Base-by-base conservation (phyloP, 2,113 vertebrate species). In the Parus major region DNA sequence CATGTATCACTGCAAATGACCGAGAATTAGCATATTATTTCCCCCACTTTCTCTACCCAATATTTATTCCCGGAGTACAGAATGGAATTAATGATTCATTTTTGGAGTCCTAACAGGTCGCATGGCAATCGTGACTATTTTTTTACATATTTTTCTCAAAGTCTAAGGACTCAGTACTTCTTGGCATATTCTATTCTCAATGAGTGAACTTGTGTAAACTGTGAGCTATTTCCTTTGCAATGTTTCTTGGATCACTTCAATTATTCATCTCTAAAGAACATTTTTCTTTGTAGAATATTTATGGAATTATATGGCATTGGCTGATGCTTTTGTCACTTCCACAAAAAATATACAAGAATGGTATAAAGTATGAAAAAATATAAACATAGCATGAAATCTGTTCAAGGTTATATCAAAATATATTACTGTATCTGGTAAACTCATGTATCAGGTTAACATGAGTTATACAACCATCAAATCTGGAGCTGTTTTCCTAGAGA, bases 11-110 rank as follows among this genome's bases (percentile, higher is more conserved):
- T 47, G 6, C 16, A 73, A 16, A 73, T 39, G 8, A 7, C 46
- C 73, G 35, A 75, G 15, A 77, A 17, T 1, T 41, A 27, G 5
- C 2, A 35, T 25, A 39, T 4, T 5, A 35, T 23, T 47, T 1
- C 3, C 0, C 15, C 2, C 10, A 4, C 5, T 71, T 70, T 63
- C 13, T 28, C 20, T 35, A 20, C 0, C 4, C 49, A 28, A 7
- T 69, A 47, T 39, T 36, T 47, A 9, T 81, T 61, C 15, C 9
- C 7, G 31, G 21, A 50, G 4, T 46, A 36, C 17, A 42, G 29
- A 77, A 56, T 24, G 7, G 31, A 70, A n/a, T 39, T 4, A 41
- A 7, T 42, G 7, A 25, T 19, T 76, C 3, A 18, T 44, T 86
- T 59, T 35, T 53, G 36, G 9, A 66, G 11, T 35, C 15, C 22